These are phyloP conservation scores for Xiphorhynchus erythropygius DNA, from an alignment of 2,797 vertebrate genomes.

Conservation along the genomic window DNA sequence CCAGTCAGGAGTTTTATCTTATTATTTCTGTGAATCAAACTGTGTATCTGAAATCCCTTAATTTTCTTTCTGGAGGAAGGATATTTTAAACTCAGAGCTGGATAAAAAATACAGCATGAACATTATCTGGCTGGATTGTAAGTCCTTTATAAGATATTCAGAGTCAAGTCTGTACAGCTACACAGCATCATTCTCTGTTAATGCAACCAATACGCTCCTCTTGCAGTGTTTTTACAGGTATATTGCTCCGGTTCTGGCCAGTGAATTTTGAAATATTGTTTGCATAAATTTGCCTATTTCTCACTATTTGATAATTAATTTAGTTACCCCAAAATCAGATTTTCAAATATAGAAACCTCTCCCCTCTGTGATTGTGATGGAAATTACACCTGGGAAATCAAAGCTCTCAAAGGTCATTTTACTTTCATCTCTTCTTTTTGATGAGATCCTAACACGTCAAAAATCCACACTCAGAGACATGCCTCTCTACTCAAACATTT, in stretches of 20 bases:
- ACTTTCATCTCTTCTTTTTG: constrained; percentile 12
- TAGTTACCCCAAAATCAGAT: background rate
- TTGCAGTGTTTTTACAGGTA: background rate
- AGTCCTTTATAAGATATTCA: background rate
- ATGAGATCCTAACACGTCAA: background rate
- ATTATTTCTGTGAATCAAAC: constrained; percentile 12
- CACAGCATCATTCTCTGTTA: background rate
- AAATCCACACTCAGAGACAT: background rate
- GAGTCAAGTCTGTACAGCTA: background rate
- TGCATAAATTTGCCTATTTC: background rate
- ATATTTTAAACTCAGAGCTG: background rate
- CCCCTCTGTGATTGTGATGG: background rate
- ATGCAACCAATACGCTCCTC: background rate
- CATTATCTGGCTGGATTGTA: background rate
- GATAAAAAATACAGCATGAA: constrained; percentile 6
- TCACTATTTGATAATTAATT: background rate
- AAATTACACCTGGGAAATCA: background rate
- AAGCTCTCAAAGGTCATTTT: background rate
- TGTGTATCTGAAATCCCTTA: background rate
- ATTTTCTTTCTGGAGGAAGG: background rate
- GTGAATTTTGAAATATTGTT: background rate
- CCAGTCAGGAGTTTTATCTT: background rate
- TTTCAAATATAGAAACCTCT: background rate
- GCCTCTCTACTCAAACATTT: background rate
- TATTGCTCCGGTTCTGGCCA: background rate